phyloP scores from a whole-genome alignment of 1,140 invertebrate species.

The Chymomyza costata region DNA sequence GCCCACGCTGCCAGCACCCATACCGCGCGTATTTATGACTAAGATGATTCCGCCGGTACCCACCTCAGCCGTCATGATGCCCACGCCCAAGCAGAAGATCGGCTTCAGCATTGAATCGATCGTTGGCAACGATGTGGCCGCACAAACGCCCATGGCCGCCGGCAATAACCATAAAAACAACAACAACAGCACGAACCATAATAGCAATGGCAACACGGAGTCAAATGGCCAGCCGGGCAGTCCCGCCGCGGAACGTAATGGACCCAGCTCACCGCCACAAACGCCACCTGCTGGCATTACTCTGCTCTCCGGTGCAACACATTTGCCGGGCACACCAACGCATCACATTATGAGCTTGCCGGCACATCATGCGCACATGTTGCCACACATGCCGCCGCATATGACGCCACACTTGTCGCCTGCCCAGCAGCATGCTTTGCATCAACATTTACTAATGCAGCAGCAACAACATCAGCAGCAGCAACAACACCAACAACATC shows the following conservation, averaged over 20 bases:
- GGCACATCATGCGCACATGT: slow-evolving; percentile 28
- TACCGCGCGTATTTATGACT: slow-evolving; percentile 73
- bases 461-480: slow-evolving; percentile 41
- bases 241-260: slow-evolving; percentile 44
- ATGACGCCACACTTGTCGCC: slow-evolving; percentile 57
- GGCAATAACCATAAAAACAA: slow-evolving; percentile 3
- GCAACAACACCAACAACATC: slow-evolving; percentile 27
- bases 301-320: slow-evolving; percentile 34
- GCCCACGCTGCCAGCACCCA: slow-evolving; percentile 26
- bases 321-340: slow-evolving; percentile 25
- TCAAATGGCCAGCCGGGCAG: slow-evolving; percentile 19
- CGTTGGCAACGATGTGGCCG: slow-evolving; percentile 80
- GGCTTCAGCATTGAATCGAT: slow-evolving; percentile 97
- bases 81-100: slow-evolving; percentile 94
- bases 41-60: slow-evolving; percentile 76
- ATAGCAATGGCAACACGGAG: neutral
- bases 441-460: slow-evolving; percentile 58
- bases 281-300: slow-evolving; percentile 51
- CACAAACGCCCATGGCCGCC: slow-evolving; percentile 56
- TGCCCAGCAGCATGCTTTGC: slow-evolving; percentile 60
- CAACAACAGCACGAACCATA: slow-evolving; percentile 17
- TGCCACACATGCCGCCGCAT: slow-evolving; percentile 34
- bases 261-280: slow-evolving; percentile 63
- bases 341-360: slow-evolving; percentile 54
- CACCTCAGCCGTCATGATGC: slow-evolving; percentile 82